Conservation (phyloP, 92 coral and sea anemone genomes). For the Phenganax subtilis region DNA sequence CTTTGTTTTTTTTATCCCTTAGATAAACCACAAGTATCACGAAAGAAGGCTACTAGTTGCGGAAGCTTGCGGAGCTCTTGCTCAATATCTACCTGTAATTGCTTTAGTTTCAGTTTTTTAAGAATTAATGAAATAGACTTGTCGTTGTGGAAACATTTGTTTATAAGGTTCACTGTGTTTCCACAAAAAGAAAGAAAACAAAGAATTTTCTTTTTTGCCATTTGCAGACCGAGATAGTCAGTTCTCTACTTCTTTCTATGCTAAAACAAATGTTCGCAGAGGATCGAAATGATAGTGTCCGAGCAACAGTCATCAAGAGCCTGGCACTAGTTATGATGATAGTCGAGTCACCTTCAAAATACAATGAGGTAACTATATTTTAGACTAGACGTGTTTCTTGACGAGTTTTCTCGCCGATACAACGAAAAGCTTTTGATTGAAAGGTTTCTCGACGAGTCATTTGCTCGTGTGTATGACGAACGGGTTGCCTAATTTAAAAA, state of each 20-base stretch:
- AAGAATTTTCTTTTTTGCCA: not conserved
- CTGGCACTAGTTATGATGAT: conserved; percentile 81
- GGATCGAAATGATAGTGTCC: conserved; percentile 92
- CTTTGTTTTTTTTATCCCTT: not conserved
- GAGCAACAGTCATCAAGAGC: conserved; percentile 91
- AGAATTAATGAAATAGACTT: no score
- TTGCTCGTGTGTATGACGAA: no score
- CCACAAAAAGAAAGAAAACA: no score
- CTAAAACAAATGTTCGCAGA: conserved; percentile 88
- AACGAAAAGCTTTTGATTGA: no score
- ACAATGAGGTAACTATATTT: conserved; percentile 66
- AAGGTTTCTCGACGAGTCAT: no score
- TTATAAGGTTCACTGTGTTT: no score
- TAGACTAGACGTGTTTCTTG: not conserved
- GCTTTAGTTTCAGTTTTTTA: no score
- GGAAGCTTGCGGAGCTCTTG: conserved; percentile 89
- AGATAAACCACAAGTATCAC: conserved; percentile 90
- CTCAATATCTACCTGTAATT: conserved; percentile 82
- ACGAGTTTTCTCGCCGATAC: no score
- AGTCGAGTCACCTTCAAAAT: conserved; percentile 75
- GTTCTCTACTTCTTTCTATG: conserved; percentile 90
- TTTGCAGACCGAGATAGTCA: conserved; percentile 69
- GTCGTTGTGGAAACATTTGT: no score
- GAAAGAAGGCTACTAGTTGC: conserved; percentile 89
- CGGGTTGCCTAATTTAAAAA: no score